Percentiles rank a stretch among this genome's conserved stretches.
phyloP scores from a whole-genome alignment of 2,888 invertebrate genomes.

The Sceliomorpha sp. region DNA sequence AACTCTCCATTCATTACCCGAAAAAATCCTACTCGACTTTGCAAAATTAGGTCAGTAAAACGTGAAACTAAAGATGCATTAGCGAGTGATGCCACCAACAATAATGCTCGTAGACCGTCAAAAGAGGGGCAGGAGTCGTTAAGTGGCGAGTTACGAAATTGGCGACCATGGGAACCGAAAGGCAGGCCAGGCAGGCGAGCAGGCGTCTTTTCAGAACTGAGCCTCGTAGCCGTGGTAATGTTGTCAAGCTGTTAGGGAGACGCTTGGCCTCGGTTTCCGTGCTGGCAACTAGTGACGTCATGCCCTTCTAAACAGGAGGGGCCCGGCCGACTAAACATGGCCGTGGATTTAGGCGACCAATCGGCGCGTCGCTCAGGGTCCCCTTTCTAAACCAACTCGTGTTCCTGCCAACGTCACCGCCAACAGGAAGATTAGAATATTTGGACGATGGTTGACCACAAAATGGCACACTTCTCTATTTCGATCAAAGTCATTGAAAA shows the following conservation, averaged over 20 bases:
- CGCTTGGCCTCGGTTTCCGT: slow-evolving; percentile 63
- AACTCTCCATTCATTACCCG: too few species aligned
- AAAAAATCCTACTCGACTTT: too few species aligned
- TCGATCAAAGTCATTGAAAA: not conserved
- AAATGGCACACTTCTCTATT: slow-evolving; percentile 58
- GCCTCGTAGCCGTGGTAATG: slow-evolving; percentile 31
- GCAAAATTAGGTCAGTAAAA: too few species aligned
- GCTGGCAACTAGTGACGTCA: slow-evolving; percentile 71
- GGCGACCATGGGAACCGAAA: slow-evolving; percentile 60
- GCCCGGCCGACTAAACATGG: slow-evolving; percentile 78
- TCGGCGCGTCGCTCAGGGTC: slow-evolving; percentile 57
- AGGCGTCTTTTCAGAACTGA: slow-evolving; percentile 53
- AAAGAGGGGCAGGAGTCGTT: slow-evolving; percentile 54
- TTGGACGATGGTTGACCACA: slow-evolving; percentile 51
- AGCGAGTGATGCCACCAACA: slow-evolving; percentile 50
- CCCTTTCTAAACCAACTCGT: slow-evolving; percentile 66
- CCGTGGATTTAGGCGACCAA: slow-evolving; percentile 79
- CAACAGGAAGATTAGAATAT: slow-evolving; percentile 52
- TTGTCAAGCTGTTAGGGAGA: slow-evolving; percentile 52
- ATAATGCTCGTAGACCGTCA: slow-evolving; percentile 51
- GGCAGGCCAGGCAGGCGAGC: slow-evolving; percentile 35
- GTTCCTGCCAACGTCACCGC: slow-evolving; percentile 11
- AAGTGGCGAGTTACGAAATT: slow-evolving; percentile 58
- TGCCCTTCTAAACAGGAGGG: slow-evolving; percentile 80
- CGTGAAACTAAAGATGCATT: slow-evolving; percentile 51